A percentile compares a stretch with the other conserved stretches of the same genome.
phyloP scores from a whole-genome alignment of 2,888 invertebrate genomes.

The Drosophila suboccidentalis region DNA sequence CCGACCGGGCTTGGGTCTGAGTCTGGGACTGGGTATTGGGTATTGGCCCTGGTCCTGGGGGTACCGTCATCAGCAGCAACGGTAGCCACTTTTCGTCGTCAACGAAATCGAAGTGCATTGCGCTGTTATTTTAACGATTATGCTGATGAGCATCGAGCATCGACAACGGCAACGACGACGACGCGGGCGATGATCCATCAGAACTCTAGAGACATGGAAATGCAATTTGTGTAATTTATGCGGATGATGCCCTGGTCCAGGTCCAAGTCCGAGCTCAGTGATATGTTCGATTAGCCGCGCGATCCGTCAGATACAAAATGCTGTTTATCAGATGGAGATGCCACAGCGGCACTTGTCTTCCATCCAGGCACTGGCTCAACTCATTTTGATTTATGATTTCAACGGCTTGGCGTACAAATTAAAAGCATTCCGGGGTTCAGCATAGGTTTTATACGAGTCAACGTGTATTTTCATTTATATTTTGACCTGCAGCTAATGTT shows the following conservation, averaged over 20 bases:
- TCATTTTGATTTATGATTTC: constrained; percentile 79
- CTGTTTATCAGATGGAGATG: constrained; percentile 60
- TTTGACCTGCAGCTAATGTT: constrained; percentile 78
- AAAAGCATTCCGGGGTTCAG: constrained; percentile 63
- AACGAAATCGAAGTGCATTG: constrained; percentile 75
- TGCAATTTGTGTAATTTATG: constrained; percentile 83
- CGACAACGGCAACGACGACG: constrained; percentile 40
- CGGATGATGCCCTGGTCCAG: constrained; percentile 42
- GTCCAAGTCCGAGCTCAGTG: constrained; percentile 35
- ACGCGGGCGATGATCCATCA: constrained; percentile 80
- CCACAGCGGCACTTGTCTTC: constrained; percentile 60
- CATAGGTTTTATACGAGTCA: constrained; percentile 16
- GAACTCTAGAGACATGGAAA: constrained; percentile 82
- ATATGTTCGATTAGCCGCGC: constrained; percentile 73
- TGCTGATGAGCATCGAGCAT: constrained; percentile 72
- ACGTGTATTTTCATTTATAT: constrained; percentile 16
- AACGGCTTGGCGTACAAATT: constrained; percentile 64
- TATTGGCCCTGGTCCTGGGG: constrained; percentile 33
- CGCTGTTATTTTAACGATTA: constrained; percentile 83
- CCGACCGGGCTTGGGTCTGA: constrained; percentile 14
- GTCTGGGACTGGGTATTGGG: constrained; percentile 8
- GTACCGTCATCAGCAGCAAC: constrained; percentile 47
- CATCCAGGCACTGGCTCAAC: constrained; percentile 25
- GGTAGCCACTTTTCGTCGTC: constrained; percentile 72
- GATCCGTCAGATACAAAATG: constrained; percentile 78